phyloP scores from a whole-genome alignment of 2,888 invertebrate species.

The Stenchaetothrips biformis region DNA sequence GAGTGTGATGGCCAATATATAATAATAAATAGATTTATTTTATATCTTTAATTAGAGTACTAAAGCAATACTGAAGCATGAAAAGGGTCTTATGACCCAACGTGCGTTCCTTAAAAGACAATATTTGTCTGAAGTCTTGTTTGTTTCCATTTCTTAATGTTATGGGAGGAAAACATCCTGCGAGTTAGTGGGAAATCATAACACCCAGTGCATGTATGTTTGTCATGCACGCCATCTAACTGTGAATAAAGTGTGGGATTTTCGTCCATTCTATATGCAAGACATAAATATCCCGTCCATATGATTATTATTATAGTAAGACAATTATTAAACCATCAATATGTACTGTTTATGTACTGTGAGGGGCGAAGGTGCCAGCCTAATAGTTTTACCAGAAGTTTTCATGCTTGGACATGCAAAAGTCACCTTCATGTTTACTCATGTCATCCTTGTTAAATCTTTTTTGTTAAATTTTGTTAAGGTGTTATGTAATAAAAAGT shows the following conservation, averaged over 20 bases:
- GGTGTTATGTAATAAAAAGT: conserved; percentile 18
- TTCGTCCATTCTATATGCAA: background rate
- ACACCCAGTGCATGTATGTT: background rate
- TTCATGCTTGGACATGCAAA: no score
- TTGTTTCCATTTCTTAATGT: background rate
- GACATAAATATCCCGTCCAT: no score
- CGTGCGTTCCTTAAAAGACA: conserved; percentile 17
- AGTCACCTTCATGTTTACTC: background rate
- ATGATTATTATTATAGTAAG: no score
- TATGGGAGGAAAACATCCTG: background rate
- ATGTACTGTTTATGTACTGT: no score
- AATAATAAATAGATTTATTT: background rate
- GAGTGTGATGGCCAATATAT: background rate
- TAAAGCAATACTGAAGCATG: background rate
- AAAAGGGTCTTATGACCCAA: background rate
- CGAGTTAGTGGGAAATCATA: background rate
- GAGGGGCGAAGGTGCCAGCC: no score
- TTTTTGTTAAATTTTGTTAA: conserved; percentile 21
- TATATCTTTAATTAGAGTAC: background rate
- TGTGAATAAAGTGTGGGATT: background rate
- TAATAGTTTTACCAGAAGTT: no score
- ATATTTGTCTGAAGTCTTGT: conserved; percentile 13
- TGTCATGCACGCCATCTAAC: background rate
- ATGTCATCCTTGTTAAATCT: conserved; percentile 2
- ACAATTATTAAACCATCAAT: no score